phyloP scores from a whole-genome alignment of 1,140 invertebrate genomes.

The Drosophila varians region DNA sequence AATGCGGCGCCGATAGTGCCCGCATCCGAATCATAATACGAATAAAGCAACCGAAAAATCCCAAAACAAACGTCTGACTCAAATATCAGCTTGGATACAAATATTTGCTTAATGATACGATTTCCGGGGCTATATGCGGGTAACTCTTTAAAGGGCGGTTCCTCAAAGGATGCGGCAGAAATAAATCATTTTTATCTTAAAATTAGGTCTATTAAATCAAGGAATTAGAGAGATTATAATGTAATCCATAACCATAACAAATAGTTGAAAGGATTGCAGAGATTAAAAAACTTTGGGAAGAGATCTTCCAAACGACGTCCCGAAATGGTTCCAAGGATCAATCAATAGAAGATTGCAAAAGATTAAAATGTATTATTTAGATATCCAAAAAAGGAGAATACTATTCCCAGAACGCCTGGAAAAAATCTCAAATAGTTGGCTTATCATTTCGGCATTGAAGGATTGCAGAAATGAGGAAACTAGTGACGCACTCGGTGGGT shows the following conservation, averaged over 20 bases:
- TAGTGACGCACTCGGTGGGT: constrained; percentile 45
- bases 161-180: background rate
- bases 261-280: no score
- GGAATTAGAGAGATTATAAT: no score
- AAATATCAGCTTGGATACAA: constrained; percentile 39
- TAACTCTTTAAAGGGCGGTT: constrained; percentile 22
- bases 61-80: constrained; percentile 8
- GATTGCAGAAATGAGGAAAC: constrained; percentile 13
- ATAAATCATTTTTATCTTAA: no score
- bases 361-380: no score
- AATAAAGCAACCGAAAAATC: constrained; percentile 35
- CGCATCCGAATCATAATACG: constrained; percentile 38
- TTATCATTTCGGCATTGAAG: constrained; percentile 45
- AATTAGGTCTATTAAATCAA: no score
- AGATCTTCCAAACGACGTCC: no score
- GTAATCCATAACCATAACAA: no score
- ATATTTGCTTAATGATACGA: constrained; percentile 63
- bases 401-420: constrained; percentile 18
- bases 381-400: no score
- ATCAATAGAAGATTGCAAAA: no score
- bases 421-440: constrained; percentile 58
- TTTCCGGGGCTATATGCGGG: constrained; percentile 6
- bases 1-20: constrained; percentile 43
- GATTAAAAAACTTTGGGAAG: no score
- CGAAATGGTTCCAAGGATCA: no score